Evolutionary conservation across 2,888 invertebrate species (phyloP), one percentile per base, ranked within the genome.

Genomic region (Platypus cylindrus): DNA sequence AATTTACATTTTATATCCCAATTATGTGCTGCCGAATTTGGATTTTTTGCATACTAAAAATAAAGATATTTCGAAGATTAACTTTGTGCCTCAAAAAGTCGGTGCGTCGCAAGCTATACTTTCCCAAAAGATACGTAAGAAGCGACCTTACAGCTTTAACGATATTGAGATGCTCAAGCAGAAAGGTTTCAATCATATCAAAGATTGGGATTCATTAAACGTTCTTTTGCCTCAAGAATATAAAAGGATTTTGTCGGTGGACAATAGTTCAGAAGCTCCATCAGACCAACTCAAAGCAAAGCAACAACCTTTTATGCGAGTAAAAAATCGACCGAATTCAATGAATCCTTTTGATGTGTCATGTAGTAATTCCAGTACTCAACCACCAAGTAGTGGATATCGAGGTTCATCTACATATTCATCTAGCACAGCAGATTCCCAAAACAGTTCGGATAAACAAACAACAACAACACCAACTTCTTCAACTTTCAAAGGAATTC

Each of bases 121-220:
- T n/a, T n/a, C n/a, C n/a, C 63, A 65, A 2, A 59, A 62, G 3
- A 35, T 41, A 9, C 45, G 44, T 55, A 35, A 68, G 62, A 56
- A 71, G 49, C 63, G 78, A 42, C 85, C 85, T 1, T 78, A 83
- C 53, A 84, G 83, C 27, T 82, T 76, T 53, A 81, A 78, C 50
- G 87, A 90, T 54, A 70, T 86, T 32, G 89, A 89, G 60, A 71
- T 77, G 41, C 60, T 90, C 23, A 78, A 78, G 54, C 78, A 78
- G 53, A 78, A 80, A 59, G 84, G 85, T 34, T 76, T 86, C 43
- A 71, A 75, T 25, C 90, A 91, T 55, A 79, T 94, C 5, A 75
- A 78, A 55, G 94, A 94, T 60, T 94, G 93, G 93, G 86, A 89
- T 51, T 91, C 90, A 0, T 65, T 94, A 32, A 86, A 84, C 49